phyloP scores from a whole-genome alignment of 1,140 invertebrate genomes.

The Anoplolepis gracilipes region DNA sequence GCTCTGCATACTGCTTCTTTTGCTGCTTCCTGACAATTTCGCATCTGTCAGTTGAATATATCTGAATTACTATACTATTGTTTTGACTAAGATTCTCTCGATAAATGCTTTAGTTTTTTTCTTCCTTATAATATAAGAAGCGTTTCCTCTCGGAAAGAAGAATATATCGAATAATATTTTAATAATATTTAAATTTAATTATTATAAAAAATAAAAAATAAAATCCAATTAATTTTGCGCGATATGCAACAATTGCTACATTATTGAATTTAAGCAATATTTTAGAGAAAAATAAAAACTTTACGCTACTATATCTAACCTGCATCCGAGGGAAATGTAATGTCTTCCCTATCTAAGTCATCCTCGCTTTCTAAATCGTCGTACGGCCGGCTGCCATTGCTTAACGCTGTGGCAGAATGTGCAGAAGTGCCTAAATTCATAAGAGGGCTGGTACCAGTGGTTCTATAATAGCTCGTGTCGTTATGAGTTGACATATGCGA shows the following conservation, averaged over 20 bases:
- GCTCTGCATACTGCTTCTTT: conserved; percentile 95
- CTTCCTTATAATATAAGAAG: conserved; percentile 1
- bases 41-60: conserved; percentile 83
- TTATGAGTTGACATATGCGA: conserved; percentile 81
- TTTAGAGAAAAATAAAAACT: background rate
- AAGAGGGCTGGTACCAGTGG: conserved; percentile 86
- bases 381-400: conserved; percentile 89
- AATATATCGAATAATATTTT: background rate
- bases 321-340: conserved; percentile 92
- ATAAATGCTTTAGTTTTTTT: background rate
- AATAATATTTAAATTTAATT: background rate
- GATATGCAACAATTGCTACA: background rate
- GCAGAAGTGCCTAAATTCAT: conserved; percentile 85
- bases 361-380: conserved; percentile 97
- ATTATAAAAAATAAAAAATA: background rate
- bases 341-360: conserved; percentile 94
- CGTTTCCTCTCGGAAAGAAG: background rate
- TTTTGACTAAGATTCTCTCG: conserved; percentile 19
- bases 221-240: background rate
- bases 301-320: conserved; percentile 84
- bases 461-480: conserved; percentile 82
- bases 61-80: conserved; percentile 58
- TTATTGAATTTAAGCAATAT: background rate
- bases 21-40: conserved; percentile 91
- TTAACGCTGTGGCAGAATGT: conserved; percentile 84